Evolutionary conservation across 2,113 vertebrate species (phyloP).

Genomic region (Hemiprocne comata): DNA sequence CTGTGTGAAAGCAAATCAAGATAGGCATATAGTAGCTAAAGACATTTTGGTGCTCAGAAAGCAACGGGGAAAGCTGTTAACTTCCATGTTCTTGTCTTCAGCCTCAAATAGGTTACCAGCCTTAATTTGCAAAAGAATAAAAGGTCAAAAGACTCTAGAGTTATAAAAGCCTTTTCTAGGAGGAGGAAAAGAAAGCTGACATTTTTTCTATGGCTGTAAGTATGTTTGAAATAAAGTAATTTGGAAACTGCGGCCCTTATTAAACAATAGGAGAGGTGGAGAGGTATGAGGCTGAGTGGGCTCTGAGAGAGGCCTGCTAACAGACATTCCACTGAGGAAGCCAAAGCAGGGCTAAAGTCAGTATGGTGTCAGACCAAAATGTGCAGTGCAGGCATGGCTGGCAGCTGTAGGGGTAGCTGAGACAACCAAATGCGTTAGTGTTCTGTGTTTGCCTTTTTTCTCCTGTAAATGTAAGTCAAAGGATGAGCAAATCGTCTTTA

Average conservation of each 20-base stretch:
- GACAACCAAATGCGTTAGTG: neutral
- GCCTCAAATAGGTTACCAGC: neutral
- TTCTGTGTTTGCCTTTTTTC: neutral
- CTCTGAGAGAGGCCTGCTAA: neutral
- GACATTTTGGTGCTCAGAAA: neutral
- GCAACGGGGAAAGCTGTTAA: neutral
- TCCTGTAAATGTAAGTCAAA: neutral
- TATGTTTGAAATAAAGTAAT: neutral
- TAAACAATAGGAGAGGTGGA: neutral
- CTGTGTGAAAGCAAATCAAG: constrained; percentile 26
- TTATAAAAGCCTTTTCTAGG: neutral
- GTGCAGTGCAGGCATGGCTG: neutral
- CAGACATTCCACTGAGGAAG: neutral
- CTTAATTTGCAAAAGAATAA: neutral
- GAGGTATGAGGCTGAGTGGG: neutral
- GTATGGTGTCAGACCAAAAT: accelerated
- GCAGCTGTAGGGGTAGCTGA: neutral
- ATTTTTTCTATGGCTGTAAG: neutral
- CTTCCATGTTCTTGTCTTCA: neutral
- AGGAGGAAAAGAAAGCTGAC: neutral
- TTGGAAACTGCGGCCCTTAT: neutral
- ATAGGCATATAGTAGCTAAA: neutral
- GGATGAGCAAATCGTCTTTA: neutral
- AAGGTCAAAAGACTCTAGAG: neutral
- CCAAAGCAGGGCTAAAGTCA: neutral